Conservation (phyloP, 2,797 vertebrate genomes). For the Holocentrus rufus region DNA sequence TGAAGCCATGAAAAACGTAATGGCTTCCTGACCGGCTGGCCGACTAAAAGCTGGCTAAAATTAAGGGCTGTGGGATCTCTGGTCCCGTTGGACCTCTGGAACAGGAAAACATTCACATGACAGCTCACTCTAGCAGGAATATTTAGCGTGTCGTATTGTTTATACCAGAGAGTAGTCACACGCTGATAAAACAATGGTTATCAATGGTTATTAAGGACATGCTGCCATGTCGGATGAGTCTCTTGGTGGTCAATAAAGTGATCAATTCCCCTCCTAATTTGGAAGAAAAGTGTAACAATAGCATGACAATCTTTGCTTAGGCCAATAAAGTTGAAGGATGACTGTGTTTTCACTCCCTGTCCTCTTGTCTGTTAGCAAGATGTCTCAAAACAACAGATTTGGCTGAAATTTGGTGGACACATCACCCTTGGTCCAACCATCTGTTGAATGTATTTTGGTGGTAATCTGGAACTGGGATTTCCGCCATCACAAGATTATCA, state of each 20-base stretch:
- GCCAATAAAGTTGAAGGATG: background rate
- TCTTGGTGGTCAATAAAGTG: no score
- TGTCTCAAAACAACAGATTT: background rate
- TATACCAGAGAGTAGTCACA: background rate
- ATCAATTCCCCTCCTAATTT: no score
- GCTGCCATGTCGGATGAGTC: background rate
- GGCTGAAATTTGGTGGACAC: background rate
- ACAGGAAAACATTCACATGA: constrained; percentile 67
- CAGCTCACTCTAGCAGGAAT: background rate
- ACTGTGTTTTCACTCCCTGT: background rate
- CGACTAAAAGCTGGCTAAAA: constrained; percentile 57
- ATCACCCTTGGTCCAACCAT: background rate
- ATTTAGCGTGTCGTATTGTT: background rate
- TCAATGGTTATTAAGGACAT: background rate
- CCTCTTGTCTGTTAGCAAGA: background rate
- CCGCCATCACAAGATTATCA: background rate
- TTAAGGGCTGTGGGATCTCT: constrained; percentile 75
- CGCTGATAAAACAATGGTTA: background rate
- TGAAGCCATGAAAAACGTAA: constrained; percentile 59
- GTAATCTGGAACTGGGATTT: background rate
- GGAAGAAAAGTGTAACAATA: no score
- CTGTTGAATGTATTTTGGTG: background rate
- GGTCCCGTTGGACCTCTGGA: constrained; percentile 67
- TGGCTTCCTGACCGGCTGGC: constrained; percentile 57
- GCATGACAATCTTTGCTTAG: no score